Percentiles rank a stretch among this genome's conserved stretches.
Evolutionary conservation across 2,888 invertebrate genomes (phyloP).

Genomic region (Syrista parreyssii): DNA sequence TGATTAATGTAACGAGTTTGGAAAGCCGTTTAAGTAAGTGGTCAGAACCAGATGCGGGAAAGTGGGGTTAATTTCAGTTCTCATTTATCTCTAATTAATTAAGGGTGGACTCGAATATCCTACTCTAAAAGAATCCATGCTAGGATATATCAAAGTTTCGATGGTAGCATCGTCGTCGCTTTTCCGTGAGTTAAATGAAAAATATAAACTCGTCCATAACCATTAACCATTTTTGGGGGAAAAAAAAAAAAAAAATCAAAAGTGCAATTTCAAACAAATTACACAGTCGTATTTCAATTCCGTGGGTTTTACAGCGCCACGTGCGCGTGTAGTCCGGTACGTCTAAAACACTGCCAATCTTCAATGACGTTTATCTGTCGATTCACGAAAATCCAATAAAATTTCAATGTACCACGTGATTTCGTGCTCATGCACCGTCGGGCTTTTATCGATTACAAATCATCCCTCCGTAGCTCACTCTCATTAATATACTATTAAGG

Average conservation of each 20-base stretch:
- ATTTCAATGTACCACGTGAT: constrained; percentile 8
- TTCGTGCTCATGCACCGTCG: constrained; percentile 24
- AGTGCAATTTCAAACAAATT: background rate
- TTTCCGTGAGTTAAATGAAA: background rate
- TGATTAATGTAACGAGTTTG: background rate
- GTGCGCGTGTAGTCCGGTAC: background rate
- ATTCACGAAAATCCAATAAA: background rate
- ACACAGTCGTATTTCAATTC: background rate
- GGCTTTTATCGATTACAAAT: background rate
- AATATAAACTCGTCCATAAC: background rate
- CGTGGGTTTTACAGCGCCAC: background rate
- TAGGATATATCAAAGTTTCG: no score
- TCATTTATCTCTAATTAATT: background rate
- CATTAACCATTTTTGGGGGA: background rate
- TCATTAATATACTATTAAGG: background rate
- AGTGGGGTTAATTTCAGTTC: background rate
- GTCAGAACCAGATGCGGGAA: background rate
- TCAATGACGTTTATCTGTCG: background rate
- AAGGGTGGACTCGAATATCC: no score
- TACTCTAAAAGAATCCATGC: no score
- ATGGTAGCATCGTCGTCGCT: no score
- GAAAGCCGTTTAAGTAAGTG: background rate
- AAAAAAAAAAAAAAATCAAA: no score
- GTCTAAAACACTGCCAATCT: background rate
- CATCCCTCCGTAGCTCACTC: background rate